A percentile compares a stretch with the other conserved stretches of the same genome.
Evolutionary conservation across 1,140 invertebrate genomes (phyloP).

Genomic region (Lordiphosa collinella): DNA sequence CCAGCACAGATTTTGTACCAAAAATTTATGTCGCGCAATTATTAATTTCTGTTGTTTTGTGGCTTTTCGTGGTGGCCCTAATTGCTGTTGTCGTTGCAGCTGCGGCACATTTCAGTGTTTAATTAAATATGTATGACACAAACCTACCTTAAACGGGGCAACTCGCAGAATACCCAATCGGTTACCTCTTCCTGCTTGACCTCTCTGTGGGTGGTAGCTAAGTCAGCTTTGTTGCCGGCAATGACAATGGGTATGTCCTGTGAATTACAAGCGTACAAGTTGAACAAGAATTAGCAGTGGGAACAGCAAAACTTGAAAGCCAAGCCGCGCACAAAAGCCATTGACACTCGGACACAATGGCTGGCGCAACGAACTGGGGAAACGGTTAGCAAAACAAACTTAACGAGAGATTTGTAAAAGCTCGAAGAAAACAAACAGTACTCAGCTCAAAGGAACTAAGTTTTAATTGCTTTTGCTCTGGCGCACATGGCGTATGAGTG

Average conservation of each 20-base stretch:
- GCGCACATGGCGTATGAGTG: constrained; percentile 4
- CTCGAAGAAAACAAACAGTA: background rate
- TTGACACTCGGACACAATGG: constrained; percentile 57
- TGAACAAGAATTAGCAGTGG: constrained; percentile 38
- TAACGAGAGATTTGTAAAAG: constrained; percentile 6
- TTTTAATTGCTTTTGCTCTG: constrained; percentile 44
- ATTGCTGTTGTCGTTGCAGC: constrained; percentile 13
- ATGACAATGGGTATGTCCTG: constrained; percentile 92
- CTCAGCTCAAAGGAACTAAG: constrained; percentile 18
- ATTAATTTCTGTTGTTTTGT: constrained; percentile 10
- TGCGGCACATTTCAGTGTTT: constrained; percentile 27
- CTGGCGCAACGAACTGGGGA: constrained; percentile 10
- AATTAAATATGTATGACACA: constrained; percentile 31
- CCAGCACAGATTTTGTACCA: too few species aligned
- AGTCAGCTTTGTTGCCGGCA: constrained; percentile 91
- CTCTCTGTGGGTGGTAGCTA: constrained; percentile 84
- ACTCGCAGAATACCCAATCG: constrained; percentile 89
- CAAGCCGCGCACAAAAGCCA: constrained; percentile 24
- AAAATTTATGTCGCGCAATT: constrained; percentile 10
- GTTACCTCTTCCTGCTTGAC: constrained; percentile 88
- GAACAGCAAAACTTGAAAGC: constrained; percentile 9
- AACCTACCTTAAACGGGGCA: constrained; percentile 85
- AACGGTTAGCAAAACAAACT: constrained; percentile 28
- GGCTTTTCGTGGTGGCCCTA: constrained; percentile 31
- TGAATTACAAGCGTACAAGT: constrained; percentile 1